Evolutionary conservation across 2,113 vertebrate genomes (phyloP).

Genomic region (Gallinago paraguaiae): DNA sequence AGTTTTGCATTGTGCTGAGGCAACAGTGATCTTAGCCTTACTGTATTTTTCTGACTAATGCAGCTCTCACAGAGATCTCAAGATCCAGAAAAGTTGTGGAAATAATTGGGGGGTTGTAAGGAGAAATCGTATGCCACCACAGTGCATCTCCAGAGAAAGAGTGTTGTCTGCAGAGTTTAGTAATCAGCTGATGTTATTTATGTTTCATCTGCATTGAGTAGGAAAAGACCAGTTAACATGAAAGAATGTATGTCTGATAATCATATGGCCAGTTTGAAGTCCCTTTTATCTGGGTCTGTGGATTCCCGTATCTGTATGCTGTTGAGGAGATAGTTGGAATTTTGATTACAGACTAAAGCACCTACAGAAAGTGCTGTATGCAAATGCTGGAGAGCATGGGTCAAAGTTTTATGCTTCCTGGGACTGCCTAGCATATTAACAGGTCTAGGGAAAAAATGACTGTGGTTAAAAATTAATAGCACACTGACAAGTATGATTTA

Average conservation of each 20-base stretch:
- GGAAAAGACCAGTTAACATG: neutral
- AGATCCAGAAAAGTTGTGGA: neutral
- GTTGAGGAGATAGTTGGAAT: slow-evolving; percentile 20
- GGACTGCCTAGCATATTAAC: slow-evolving; percentile 68
- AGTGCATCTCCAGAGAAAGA: neutral
- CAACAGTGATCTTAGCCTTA: neutral
- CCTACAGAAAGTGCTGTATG: slow-evolving; percentile 45
- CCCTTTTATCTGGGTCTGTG: neutral
- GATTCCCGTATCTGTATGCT: neutral
- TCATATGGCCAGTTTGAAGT: neutral
- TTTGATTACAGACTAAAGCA: slow-evolving; percentile 43
- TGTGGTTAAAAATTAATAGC: slow-evolving; percentile 71
- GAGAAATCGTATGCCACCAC: neutral
- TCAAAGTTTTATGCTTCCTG: slow-evolving; percentile 62
- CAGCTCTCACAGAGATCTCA: neutral
- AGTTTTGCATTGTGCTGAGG: neutral
- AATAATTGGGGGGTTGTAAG: neutral
- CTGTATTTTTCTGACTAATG: neutral
- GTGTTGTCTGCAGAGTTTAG: neutral
- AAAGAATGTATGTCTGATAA: neutral
- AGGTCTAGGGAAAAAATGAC: slow-evolving; percentile 49
- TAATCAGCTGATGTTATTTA: neutral
- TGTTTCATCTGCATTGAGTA: slow-evolving; percentile 10
- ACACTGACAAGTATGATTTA: slow-evolving; percentile 65
- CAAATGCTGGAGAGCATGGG: slow-evolving; percentile 47